Evolutionary conservation across 2,797 vertebrate species (phyloP).

Genomic region (Lerista edwardsae): DNA sequence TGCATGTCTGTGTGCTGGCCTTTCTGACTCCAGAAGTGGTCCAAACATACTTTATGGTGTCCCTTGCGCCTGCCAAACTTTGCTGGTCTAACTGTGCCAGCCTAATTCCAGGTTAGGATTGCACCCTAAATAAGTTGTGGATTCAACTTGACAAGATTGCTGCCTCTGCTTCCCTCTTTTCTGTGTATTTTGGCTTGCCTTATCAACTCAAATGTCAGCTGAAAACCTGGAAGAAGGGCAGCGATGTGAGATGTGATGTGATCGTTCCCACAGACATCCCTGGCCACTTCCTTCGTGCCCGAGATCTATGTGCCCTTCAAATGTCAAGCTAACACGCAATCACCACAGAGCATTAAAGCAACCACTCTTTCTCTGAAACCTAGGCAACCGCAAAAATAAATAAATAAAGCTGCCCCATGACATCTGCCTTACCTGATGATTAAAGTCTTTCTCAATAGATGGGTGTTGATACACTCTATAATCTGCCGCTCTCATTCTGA

Average conservation of each 20-base stretch:
- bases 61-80: too few relatives aligned
- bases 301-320: slow-evolving; percentile 10
- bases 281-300: background rate
- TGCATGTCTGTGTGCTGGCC: too few relatives aligned
- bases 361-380: slow-evolving; percentile 10
- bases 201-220: background rate
- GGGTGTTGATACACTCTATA: background rate
- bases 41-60: too few relatives aligned
- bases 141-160: background rate
- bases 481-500: background rate
- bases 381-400: slow-evolving; percentile 8
- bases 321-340: slow-evolving; percentile 21
- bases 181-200: background rate
- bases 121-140: too few relatives aligned
- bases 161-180: background rate
- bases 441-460: background rate
- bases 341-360: background rate
- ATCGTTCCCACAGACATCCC: background rate
- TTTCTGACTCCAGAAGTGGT: too few relatives aligned
- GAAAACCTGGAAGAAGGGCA: background rate
- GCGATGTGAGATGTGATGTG: background rate
- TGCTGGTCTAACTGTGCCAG: too few relatives aligned
- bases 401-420: background rate
- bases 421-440: slow-evolving; percentile 10
- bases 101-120: too few relatives aligned